These are phyloP conservation scores for Drosophila miranda DNA, from an alignment of 1,140 invertebrate species.

Conservation along the genomic window DNA sequence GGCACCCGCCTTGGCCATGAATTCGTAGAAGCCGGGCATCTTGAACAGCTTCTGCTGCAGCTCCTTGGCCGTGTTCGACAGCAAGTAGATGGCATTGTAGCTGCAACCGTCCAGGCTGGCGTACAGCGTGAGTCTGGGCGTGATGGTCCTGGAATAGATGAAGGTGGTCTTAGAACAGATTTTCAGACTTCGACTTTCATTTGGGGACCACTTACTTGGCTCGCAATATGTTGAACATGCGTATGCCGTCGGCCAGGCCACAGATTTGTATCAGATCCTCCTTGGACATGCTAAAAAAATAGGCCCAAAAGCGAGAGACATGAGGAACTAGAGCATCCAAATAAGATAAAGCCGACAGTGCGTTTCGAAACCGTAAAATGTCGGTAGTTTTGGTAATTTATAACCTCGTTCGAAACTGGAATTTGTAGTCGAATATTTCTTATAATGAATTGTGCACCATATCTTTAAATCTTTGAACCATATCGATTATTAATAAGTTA, in stretches of 20 bases:
- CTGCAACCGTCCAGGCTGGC: conserved; percentile 87
- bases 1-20: conserved; percentile 61
- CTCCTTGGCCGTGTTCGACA: conserved; percentile 86
- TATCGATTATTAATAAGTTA: too few relatives aligned
- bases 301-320: conserved; percentile 9
- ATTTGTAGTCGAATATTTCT: too few relatives aligned
- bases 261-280: conserved; percentile 97
- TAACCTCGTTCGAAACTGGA: too few relatives aligned
- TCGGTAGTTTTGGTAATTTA: too few relatives aligned
- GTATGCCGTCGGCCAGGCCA: conserved; percentile 94
- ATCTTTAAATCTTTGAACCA: too few relatives aligned
- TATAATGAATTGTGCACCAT: too few relatives aligned
- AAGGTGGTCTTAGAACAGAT: not conserved
- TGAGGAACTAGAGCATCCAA: too few relatives aligned
- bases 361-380: not conserved
- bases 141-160: conserved; percentile 85
- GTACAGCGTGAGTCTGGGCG: conserved; percentile 91
- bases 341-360: not conserved
- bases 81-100: conserved; percentile 92
- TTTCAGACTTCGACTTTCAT: not conserved
- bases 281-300: conserved; percentile 86
- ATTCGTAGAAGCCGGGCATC: conserved; percentile 79
- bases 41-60: conserved; percentile 86
- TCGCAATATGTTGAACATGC: conserved; percentile 94
- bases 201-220: conserved; percentile 85